These are phyloP conservation scores for Coelinius sp. DNA, from an alignment of 2,888 invertebrate species.

Conservation along the genomic window DNA sequence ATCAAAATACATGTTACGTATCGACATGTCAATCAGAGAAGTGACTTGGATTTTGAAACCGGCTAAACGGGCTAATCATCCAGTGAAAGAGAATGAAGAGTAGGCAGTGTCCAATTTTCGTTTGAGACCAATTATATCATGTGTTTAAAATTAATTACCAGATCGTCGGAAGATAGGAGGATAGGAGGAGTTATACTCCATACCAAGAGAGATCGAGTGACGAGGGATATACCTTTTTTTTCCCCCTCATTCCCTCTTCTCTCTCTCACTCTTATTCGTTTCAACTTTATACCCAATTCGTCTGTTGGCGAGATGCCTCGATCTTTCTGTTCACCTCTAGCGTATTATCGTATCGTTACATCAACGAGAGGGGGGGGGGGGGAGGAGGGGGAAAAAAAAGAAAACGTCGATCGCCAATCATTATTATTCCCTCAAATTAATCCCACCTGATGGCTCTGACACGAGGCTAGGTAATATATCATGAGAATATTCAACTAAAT, in stretches of 20 bases:
- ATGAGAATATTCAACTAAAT: not conserved
- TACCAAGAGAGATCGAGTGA: constrained; percentile 46
- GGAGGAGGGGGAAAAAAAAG: not conserved
- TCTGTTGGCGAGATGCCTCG: constrained; percentile 41
- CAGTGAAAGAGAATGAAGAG: constrained; percentile 42
- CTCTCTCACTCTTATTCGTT: constrained; percentile 14
- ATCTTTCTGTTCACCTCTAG: constrained; percentile 41
- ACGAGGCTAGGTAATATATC: constrained; percentile 42
- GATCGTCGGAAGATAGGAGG: constrained; percentile 61
- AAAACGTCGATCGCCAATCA: constrained; percentile 57
- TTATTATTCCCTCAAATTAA: constrained; percentile 62
- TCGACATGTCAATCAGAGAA: constrained; percentile 39
- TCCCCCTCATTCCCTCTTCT: constrained; percentile 1
- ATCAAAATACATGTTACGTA: not conserved
- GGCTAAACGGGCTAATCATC: constrained; percentile 52
- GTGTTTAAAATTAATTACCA: constrained; percentile 69
- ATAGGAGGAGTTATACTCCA: constrained; percentile 33
- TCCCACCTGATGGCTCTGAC: constrained; percentile 51
- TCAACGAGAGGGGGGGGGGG: not conserved
- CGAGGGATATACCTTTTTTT: constrained; percentile 44
- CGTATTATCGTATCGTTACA: constrained; percentile 50
- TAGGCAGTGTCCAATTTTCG: constrained; percentile 58
- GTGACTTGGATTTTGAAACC: constrained; percentile 46
- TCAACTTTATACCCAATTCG: constrained; percentile 36
- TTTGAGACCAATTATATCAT: constrained; percentile 64